These are phyloP conservation scores for Halcyon leucocephala DNA, from an alignment of 2,797 vertebrate species.

Conservation along the genomic window DNA sequence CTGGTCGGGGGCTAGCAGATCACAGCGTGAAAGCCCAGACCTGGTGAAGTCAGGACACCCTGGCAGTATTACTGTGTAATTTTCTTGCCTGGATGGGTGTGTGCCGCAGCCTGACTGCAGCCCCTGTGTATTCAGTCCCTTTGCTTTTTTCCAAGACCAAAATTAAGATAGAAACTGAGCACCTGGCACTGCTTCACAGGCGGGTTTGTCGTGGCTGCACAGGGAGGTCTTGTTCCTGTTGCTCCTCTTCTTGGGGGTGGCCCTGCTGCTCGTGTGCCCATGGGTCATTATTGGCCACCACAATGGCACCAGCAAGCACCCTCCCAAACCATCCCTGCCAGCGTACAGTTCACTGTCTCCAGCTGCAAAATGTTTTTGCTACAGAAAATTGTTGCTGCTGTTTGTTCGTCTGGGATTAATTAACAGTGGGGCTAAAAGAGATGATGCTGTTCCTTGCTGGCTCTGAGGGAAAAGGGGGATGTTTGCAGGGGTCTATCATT, in stretches of 20 bases:
- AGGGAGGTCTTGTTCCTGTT: not conserved
- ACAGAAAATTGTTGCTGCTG: not conserved
- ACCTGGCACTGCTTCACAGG: constrained; percentile 6
- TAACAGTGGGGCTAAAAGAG: not conserved
- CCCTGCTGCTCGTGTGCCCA: not conserved
- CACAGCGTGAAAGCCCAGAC: not conserved
- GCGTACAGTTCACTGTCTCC: not conserved
- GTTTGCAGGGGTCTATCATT: not conserved
- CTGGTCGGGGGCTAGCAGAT: not conserved
- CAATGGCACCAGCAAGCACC: not conserved
- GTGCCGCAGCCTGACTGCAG: constrained; percentile 26
- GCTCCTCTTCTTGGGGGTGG: not conserved
- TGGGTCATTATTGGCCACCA: not conserved
- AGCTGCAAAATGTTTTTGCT: not conserved
- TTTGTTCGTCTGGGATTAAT: not conserved
- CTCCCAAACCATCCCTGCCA: not conserved
- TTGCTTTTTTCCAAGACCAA: constrained; percentile 24
- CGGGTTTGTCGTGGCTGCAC: not conserved
- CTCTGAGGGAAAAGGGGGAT: not conserved
- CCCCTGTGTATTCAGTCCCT: constrained; percentile 30
- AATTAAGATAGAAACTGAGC: constrained; percentile 52
- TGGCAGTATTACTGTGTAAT: constrained; percentile 46
- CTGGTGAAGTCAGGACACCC: constrained; percentile 35
- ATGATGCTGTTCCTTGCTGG: not conserved
- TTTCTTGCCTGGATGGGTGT: constrained; percentile 6